Conservation (phyloP, 1,140 invertebrate species). For the Stenopsyche tienmushanensis region DNA sequence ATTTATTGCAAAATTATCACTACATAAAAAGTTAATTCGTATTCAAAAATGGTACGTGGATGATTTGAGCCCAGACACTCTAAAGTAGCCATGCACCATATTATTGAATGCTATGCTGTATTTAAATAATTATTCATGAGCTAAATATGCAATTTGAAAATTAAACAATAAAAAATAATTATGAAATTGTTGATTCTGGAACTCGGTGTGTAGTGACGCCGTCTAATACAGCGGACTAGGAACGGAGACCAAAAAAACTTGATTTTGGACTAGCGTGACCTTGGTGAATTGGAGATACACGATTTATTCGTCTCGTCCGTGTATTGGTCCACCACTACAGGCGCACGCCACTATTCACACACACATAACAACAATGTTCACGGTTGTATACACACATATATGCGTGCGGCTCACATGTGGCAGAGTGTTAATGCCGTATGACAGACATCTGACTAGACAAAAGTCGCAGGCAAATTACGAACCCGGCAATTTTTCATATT, state of each 20-base stretch:
- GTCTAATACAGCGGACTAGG: constrained; percentile 16
- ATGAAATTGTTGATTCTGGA: too few relatives aligned
- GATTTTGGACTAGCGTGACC: constrained; percentile 40
- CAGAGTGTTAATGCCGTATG: not conserved
- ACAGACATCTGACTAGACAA: constrained; percentile 9
- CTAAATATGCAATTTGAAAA: too few relatives aligned
- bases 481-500: not conserved
- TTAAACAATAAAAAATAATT: too few relatives aligned
- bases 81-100: too few relatives aligned
- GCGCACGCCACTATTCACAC: constrained; percentile 4
- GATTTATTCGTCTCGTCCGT: constrained; percentile 25
- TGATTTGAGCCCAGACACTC: too few relatives aligned
- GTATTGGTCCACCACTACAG: constrained; percentile 32
- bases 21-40: too few relatives aligned
- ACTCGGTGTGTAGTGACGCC: constrained; percentile 10
- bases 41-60: too few relatives aligned
- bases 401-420: not conserved
- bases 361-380: not conserved
- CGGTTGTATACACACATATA: not conserved
- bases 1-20: too few relatives aligned
- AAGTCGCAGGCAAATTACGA: not conserved
- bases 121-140: too few relatives aligned
- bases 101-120: too few relatives aligned
- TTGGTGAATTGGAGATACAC: constrained; percentile 40
- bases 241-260: constrained; percentile 34